Evolutionary conservation across 2,888 invertebrate species (phyloP), one percentile per base, ranked within the genome.

Genomic region (Drosophila peninsularis): DNA sequence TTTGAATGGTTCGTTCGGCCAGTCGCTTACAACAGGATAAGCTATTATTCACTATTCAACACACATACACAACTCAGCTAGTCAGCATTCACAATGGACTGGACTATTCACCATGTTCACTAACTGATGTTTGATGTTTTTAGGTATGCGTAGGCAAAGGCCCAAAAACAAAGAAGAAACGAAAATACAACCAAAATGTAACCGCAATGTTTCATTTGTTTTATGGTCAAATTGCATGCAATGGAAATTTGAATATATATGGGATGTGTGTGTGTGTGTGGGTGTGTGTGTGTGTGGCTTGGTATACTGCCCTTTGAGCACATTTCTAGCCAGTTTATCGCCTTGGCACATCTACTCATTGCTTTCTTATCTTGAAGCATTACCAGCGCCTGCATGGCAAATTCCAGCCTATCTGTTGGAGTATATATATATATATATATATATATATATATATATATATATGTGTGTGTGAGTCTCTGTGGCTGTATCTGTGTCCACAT

Each of bases 151-250:
- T 86, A 54, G 68, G 42, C 41, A 57, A 49, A 37, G 10, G 42
- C 50, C 24, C 72, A 69, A 61, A 78, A 73, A 24, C 9, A 41
- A 41, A 39, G 24, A 24, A 24, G 39, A 39, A 27, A 37, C 34
- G 2, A 0, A 11, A 19, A 19, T 30, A 41, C 19, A 41, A 19
- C 24, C 76, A 67, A 62, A 64, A 68, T 68, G 72, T 65, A 78
- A 80, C 80, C 84, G 62, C 89, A 90, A 77, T 83, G 75, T 76
- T 83, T 80, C 78, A 78, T 80, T 88, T 90, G 83, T 77, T 90
- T 88, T 86, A 86, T 78, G 78, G 75, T 73, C 90, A 57, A 81
- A 74, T 72, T 77, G 87, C 87, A 89, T 83, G 79, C 78, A 87
- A 86, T 81, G 90, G 68, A 86, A 78, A 78, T 80, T 80, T 55